A percentile compares a stretch with the other conserved stretches of the same genome.
These are phyloP conservation scores for Patiria miniata DNA, from an alignment of 35 echinoderm and acorn worm genomes.

Conservation along the genomic window DNA sequence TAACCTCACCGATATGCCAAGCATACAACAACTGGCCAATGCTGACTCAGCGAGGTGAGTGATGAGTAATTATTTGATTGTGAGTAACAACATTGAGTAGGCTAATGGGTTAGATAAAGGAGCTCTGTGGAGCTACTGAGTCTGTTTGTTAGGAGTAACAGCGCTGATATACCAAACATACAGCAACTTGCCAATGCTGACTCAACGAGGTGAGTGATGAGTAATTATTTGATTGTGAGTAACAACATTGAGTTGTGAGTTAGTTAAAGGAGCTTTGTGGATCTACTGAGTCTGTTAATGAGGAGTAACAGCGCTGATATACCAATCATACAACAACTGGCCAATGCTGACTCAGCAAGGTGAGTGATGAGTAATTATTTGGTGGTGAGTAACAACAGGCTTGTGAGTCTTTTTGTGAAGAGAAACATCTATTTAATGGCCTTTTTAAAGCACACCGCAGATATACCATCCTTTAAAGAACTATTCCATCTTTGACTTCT, in stretches of 20 bases:
- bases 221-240: too few relatives aligned
- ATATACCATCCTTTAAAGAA: too few relatives aligned
- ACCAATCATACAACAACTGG: conserved; percentile 85
- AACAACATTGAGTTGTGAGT: too few relatives aligned
- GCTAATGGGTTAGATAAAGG: conserved; percentile 85
- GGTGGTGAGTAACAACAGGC: too few relatives aligned
- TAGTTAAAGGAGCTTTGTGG: conserved; percentile 86
- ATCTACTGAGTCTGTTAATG: conserved; percentile 80
- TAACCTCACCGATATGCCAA: conserved; percentile 83
- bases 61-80: neutral
- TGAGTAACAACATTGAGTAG: conserved; percentile 64
- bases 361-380: conserved; percentile 41
- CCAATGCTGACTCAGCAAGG: conserved; percentile 85
- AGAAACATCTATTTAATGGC: too few relatives aligned
- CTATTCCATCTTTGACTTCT: too few relatives aligned
- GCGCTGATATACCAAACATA: conserved; percentile 85
- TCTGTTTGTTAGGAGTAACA: conserved; percentile 81
- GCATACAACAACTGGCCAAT: conserved; percentile 80
- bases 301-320: conserved; percentile 79
- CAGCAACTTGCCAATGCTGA: conserved; percentile 77
- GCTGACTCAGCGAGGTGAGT: conserved; percentile 82
- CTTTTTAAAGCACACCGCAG: too few relatives aligned
- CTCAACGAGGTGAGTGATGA: conserved; percentile 64
- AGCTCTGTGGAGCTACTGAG: conserved; percentile 81
- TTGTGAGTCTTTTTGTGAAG: too few relatives aligned